Percentiles rank a stretch among this genome's conserved stretches.
Evolutionary conservation across 2,113 vertebrate genomes (phyloP).

Genomic region (Calyptommatus sinebrachiatus): DNA sequence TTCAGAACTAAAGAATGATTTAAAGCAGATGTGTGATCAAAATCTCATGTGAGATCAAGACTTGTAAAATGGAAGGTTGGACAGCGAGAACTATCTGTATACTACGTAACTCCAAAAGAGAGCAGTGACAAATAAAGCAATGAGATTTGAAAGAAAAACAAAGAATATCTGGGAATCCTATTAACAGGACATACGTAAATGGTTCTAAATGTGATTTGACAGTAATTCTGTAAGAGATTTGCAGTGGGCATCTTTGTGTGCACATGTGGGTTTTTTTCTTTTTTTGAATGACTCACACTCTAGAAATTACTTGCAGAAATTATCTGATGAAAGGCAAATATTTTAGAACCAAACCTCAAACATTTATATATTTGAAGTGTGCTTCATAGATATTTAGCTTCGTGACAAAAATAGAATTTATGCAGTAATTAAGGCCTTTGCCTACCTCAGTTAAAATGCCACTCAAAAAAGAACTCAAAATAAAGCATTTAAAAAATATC

Average conservation of each 20-base stretch:
- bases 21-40: too few species aligned
- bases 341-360: constrained; percentile 15
- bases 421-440: neutral
- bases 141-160: too few species aligned
- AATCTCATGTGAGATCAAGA: too few species aligned
- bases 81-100: too few species aligned
- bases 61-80: too few species aligned
- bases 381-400: too few species aligned
- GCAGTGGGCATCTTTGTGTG: neutral
- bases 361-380: constrained; percentile 10
- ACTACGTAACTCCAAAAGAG: too few species aligned
- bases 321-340: constrained; percentile 11
- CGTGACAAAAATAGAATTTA: constrained; percentile 34
- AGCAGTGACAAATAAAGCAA: too few species aligned
- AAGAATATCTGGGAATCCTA: too few species aligned
- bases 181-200: neutral
- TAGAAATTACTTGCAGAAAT: constrained; percentile 21
- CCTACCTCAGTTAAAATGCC: constrained; percentile 28
- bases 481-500: constrained; percentile 28
- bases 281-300: neutral
- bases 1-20: too few species aligned
- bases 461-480: fast-evolving
- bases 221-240: constrained; percentile 16
- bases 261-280: too few species aligned
- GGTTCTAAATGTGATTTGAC: neutral